Base-by-base conservation (phyloP, 2,113 vertebrate genomes). In the Picathartes gymnocephalus region DNA sequence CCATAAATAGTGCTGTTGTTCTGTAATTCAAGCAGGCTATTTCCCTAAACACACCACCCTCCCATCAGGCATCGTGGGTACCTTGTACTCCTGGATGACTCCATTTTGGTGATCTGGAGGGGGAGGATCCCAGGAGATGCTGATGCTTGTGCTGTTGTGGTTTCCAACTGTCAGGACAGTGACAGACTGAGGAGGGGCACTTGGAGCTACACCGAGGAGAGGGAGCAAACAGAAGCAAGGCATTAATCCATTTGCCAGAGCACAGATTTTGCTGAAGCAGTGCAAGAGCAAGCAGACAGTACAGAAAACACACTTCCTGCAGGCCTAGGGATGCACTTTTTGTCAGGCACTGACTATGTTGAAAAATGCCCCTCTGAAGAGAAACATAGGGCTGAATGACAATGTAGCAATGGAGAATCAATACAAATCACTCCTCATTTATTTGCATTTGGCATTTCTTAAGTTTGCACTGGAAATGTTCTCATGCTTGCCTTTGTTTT, bases 41-140 rank as follows among this genome's bases (percentile, higher is more conserved):
- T 95, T 84, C 17, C 44, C 77, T 24, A n/a, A 84, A 69, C 25
- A 80, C 57, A 71, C 37, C 91, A 20, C 70, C 58, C 44, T 74
- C 23, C 51, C 65, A 54, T 15, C 66, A 66, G 24, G 42, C 11
- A 35, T 16, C 0, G 0, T 39, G 69, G 81, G 48, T 96, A 99
- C 99, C 99, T 99, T 99, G 93, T 99, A 99, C 93, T 99, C 99
- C 95, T 99, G 99, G 96, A 99, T 99, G 91, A 99, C 98, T 97
- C 99, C 99, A 48, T 99, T 99, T 97, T 99, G 99, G 95, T 99
- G 99, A 95, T 99, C 99, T 8, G 98, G 97, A 57, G 99, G 99
- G 69, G 99, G 99, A 23, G 99, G 99, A 90, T 99, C 99, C 99
- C 99, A 99, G 85, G 99, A 99, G 97, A 99, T 99, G 97, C 99